A percentile compares a stretch with the other conserved stretches of the same genome.
Conservation (phyloP, 2,888 invertebrate genomes). For the Caradrina kadenii region DNA sequence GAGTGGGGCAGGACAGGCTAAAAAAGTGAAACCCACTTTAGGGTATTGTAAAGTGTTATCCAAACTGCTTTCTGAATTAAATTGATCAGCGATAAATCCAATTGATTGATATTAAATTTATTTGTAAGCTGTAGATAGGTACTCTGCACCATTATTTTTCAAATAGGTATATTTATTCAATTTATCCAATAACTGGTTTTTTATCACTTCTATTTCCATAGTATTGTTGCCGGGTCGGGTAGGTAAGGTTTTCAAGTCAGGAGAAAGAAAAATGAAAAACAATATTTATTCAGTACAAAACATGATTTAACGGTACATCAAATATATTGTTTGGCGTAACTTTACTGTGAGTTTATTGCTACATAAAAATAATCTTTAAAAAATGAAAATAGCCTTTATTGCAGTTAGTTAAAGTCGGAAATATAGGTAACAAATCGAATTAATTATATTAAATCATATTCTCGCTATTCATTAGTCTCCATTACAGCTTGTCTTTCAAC, state of each 20-base stretch:
- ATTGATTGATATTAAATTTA: constrained; percentile 24
- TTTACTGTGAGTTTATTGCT: not conserved
- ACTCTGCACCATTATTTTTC: constrained; percentile 1
- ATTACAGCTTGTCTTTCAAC: no score
- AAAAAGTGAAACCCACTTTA: not conserved
- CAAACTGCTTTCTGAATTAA: not conserved
- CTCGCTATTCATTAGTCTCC: no score
- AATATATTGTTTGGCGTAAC: not conserved
- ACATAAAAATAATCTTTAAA: no score
- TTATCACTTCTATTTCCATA: not conserved
- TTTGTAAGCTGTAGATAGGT: not conserved
- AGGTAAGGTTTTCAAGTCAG: not conserved
- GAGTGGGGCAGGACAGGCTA: not conserved
- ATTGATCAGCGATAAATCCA: constrained; percentile 11
- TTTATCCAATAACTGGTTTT: constrained; percentile 25
- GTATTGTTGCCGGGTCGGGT: not conserved
- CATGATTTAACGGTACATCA: not conserved
- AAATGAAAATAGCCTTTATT: no score
- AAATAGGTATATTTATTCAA: constrained; percentile 2
- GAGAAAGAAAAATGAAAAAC: not conserved
- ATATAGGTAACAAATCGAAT: no score
- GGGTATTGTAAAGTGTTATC: not conserved
- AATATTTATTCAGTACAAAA: not conserved
- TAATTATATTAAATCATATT: no score
- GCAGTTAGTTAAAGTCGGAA: no score